Percentiles rank a stretch among this genome's conserved stretches.
Evolutionary conservation across 2,888 invertebrate species (phyloP).

Genomic region (Pristionchus fissidentatus): DNA sequence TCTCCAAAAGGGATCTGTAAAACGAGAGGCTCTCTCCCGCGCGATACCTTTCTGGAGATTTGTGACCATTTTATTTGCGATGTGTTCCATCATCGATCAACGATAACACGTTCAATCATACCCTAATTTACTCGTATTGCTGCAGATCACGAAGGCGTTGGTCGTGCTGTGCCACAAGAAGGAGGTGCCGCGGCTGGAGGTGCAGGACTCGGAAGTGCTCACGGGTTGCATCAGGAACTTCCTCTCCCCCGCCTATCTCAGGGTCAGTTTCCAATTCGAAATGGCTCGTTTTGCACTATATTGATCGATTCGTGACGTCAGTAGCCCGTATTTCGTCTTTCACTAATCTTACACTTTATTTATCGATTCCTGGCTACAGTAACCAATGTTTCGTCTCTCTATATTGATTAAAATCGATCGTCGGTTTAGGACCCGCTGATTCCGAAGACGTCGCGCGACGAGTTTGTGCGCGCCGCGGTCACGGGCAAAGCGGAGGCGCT

Average conservation of each 20-base stretch:
- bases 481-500: constrained; percentile 76
- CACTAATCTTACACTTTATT: background rate
- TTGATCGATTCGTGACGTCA: background rate
- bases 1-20: too few species aligned
- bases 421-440: constrained; percentile 86
- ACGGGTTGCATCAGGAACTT: constrained; percentile 96
- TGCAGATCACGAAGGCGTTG: constrained; percentile 82
- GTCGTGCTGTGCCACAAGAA: constrained; percentile 90
- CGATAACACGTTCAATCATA: too few species aligned
- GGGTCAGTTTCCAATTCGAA: constrained; percentile 70
- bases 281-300: background rate
- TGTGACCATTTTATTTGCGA: too few species aligned
- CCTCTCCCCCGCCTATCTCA: constrained; percentile 87
- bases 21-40: too few species aligned
- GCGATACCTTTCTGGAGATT: too few species aligned
- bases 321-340: background rate
- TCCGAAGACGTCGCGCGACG: constrained; percentile 86
- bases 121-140: too few species aligned
- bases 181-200: constrained; percentile 89
- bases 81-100: too few species aligned
- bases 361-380: background rate
- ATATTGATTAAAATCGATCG: background rate
- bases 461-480: constrained; percentile 84
- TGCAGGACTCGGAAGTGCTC: constrained; percentile 87
- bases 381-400: background rate